These are phyloP conservation scores for Chelonus formosanus DNA, from an alignment of 2,888 invertebrate genomes.

Conservation along the genomic window DNA sequence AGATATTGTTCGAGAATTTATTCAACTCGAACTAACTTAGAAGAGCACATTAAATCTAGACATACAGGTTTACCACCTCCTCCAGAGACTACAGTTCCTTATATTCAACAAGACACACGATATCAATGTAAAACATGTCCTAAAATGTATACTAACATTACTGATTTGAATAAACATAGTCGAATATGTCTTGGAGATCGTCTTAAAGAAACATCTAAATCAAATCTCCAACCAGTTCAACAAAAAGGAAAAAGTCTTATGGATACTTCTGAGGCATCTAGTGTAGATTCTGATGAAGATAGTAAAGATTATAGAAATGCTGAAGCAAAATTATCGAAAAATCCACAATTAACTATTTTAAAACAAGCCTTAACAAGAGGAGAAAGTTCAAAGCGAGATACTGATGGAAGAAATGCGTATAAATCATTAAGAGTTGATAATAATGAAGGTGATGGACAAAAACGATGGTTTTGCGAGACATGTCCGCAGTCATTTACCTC, in stretches of 20 bases:
- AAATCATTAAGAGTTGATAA: slow-evolving; percentile 57
- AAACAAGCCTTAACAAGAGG: slow-evolving; percentile 61
- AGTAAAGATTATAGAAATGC: slow-evolving; percentile 61
- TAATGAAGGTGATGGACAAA: neutral
- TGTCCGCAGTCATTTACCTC: slow-evolving; percentile 57
- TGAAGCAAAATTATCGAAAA: slow-evolving; percentile 65
- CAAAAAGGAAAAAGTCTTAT: slow-evolving; percentile 60
- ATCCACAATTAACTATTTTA: slow-evolving; percentile 62
- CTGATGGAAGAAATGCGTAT: slow-evolving; percentile 54
- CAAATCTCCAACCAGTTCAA: slow-evolving; percentile 44
- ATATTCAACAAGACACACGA: slow-evolving; percentile 47
- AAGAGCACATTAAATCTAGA: slow-evolving; percentile 64
- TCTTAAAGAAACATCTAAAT: slow-evolving; percentile 39
- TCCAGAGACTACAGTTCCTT: slow-evolving; percentile 47
- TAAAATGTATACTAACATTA: slow-evolving; percentile 57
- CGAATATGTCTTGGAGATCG: slow-evolving; percentile 52
- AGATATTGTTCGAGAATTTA: slow-evolving; percentile 64
- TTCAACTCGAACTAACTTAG: slow-evolving; percentile 64
- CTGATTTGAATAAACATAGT: slow-evolving; percentile 59
- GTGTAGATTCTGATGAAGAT: slow-evolving; percentile 58
- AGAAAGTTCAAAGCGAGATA: slow-evolving; percentile 55
- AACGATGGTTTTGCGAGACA: slow-evolving; percentile 56
- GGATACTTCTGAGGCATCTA: slow-evolving; percentile 57
- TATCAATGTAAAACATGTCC: slow-evolving; percentile 60
- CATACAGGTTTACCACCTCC: slow-evolving; percentile 59